Base-by-base conservation (phyloP, 2,113 vertebrate genomes). In the Patagioenas fasciata region DNA sequence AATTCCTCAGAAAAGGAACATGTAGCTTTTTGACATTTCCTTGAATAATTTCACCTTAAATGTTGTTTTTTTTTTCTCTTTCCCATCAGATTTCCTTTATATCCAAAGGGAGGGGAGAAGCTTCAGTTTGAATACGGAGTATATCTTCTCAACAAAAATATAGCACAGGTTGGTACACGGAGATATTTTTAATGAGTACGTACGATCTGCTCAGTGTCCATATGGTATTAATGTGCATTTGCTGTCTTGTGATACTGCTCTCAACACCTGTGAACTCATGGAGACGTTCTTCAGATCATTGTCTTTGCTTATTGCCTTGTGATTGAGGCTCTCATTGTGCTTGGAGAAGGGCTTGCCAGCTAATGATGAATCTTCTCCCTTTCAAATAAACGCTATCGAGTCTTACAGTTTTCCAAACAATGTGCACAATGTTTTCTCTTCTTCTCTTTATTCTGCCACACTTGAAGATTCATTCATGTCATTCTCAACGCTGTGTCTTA, bases 141-240 rank as follows among this genome's bases (percentile, higher is more conserved):
- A 72, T 99, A 99, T 97, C 98, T 99, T 97, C 99, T 99, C 95
- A 99, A 99, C 98, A 99, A 99, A 98, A 99, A 99, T 91, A 99
- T 99, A 74, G 99, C 99, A 88, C 99, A 99, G 99, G 99, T 99
- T 98, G 97, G 97, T 95, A 85, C 34, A 29, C 31, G 11, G 38
- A 77, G 47, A 9, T 89, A 51, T 47, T 12, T 16, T 14, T 67
- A 7, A 16, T 47, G 16, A 67, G 1, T 69, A 42, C 29, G 11
- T 69, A 0, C 21, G 4, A 4, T 66, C n/a, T 75, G 34, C 26
- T 74, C 40, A 11, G 5, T 53, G 7, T 74, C 24, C 34, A 0
- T 53, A 3, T 48, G 42, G 13, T 1, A 1, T 24, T 28, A 82
- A 4, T 36, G 16, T 77, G 47, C 26, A 25, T 34, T 34, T 51